These are phyloP conservation scores for Tiaroga cobitis DNA, from an alignment of 2,797 vertebrate genomes.

Conservation along the genomic window DNA sequence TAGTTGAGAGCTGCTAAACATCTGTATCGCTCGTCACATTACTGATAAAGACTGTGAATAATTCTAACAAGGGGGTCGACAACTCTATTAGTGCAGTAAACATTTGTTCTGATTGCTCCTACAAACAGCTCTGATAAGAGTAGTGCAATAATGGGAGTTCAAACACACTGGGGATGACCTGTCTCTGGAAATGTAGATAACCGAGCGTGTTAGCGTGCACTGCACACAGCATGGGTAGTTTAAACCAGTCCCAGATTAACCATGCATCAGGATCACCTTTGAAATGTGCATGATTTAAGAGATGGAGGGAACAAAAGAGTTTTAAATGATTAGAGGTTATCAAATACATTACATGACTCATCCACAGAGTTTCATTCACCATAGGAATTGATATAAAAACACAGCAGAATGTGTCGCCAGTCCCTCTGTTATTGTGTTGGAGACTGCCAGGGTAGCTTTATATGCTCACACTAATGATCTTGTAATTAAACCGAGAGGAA, in stretches of 20 bases:
- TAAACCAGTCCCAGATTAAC: constrained; percentile 12
- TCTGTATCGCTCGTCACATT: constrained; percentile 50
- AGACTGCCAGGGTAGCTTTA: constrained; percentile 8
- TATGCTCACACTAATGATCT: constrained; percentile 35
- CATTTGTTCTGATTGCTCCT: constrained; percentile 47
- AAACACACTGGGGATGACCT: constrained; percentile 26
- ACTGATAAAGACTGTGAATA: constrained; percentile 60
- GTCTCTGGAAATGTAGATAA: constrained; percentile 47
- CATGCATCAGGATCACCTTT: neutral
- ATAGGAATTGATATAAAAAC: constrained; percentile 1
- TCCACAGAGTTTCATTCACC: neutral
- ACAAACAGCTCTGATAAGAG: constrained; percentile 55
- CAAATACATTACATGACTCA: constrained; percentile 25
- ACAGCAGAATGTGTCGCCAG: neutral
- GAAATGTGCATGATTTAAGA: constrained; percentile 6
- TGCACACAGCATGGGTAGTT: neutral
- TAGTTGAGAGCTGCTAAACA: constrained; percentile 51
- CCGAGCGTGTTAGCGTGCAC: neutral
- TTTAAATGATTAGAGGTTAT: constrained; percentile 11
- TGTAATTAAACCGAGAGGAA: constrained; percentile 31
- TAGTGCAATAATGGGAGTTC: constrained; percentile 45
- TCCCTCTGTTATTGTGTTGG: neutral
- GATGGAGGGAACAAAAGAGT: neutral
- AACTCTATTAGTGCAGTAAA: constrained; percentile 59
- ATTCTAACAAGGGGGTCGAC: constrained; percentile 54